Evolutionary conservation across 2,113 vertebrate species (phyloP).

Genomic region (Nesoenas mayeri): DNA sequence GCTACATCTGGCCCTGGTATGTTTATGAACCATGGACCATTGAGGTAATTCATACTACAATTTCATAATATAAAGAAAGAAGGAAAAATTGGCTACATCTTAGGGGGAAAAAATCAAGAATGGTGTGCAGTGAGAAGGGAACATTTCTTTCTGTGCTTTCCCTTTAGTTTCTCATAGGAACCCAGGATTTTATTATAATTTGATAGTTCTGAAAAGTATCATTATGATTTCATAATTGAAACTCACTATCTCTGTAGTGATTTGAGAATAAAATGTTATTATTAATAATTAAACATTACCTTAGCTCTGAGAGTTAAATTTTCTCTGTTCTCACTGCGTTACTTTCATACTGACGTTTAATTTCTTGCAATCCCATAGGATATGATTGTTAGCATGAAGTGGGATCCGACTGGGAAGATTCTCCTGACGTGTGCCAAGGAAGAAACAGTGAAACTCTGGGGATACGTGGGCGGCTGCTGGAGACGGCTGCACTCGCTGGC

Average conservation of each 20-base stretch:
- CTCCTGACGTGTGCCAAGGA: conserved; percentile 95
- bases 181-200: not conserved
- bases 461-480: conserved; percentile 80
- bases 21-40: not conserved
- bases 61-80: not conserved
- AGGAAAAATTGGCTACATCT: not conserved
- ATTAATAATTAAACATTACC: not conserved
- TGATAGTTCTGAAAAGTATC: not conserved
- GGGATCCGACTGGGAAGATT: conserved; percentile 89
- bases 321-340: not conserved
- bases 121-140: not conserved
- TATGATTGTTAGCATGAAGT: conserved; percentile 86
- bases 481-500: conserved; percentile 82
- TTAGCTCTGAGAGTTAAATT: not conserved
- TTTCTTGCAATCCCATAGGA: conserved; percentile 77
- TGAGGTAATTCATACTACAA: not conserved
- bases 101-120: not conserved
- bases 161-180: not conserved
- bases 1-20: not conserved
- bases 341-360: not conserved
- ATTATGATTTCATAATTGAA: not conserved
- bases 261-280: not conserved
- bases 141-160: not conserved
- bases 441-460: conserved; percentile 92
- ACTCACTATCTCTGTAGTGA: not conserved